phyloP scores from a whole-genome alignment of 2,113 vertebrate genomes.

The Neolamprologus modestus region DNA sequence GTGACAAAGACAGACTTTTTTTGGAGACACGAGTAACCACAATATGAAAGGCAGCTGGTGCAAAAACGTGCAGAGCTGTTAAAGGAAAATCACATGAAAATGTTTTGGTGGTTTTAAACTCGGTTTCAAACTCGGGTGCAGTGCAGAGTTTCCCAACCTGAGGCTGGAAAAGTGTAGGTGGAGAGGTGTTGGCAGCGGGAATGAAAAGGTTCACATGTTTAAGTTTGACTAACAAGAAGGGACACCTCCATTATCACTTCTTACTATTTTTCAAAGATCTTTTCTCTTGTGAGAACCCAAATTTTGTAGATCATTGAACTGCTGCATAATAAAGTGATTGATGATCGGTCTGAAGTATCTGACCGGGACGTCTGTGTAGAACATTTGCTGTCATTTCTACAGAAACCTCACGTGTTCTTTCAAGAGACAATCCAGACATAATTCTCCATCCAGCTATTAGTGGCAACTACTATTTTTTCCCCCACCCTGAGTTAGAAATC shows the following conservation, averaged over 20 bases:
- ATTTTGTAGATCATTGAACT: background rate
- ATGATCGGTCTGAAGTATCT: background rate
- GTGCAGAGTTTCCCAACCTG: background rate
- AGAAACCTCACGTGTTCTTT: background rate
- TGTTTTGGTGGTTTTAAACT: background rate
- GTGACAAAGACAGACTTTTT: background rate
- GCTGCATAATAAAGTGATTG: background rate
- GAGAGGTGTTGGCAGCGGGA: background rate
- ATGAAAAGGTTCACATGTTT: background rate
- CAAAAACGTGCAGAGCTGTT: background rate
- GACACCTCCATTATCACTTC: background rate
- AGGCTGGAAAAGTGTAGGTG: background rate
- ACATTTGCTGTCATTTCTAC: background rate
- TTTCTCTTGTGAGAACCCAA: background rate
- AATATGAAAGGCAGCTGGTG: background rate
- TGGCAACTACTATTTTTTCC: accelerated
- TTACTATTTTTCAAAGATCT: background rate
- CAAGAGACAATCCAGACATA: background rate
- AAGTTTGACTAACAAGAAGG: background rate
- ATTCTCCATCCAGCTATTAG: background rate
- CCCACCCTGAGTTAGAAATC: background rate
- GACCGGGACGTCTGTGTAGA: background rate
- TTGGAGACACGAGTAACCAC: background rate
- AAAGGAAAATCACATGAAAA: background rate
- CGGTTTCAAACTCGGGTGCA: background rate